These are phyloP conservation scores for Catharus minimus DNA, from an alignment of 2,113 vertebrate genomes.

Conservation along the genomic window DNA sequence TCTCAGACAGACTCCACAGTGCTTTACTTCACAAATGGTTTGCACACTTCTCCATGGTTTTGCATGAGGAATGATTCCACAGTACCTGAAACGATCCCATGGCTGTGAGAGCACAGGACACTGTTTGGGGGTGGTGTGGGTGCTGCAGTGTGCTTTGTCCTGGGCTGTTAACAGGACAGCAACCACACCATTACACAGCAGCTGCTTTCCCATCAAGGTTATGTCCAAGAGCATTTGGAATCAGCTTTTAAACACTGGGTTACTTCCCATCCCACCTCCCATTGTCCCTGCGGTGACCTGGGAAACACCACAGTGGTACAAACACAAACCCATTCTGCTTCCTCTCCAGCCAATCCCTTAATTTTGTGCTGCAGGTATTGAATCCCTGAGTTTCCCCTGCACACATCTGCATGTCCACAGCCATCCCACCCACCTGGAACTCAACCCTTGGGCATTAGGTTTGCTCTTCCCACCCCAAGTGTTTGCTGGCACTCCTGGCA, in stretches of 20 bases:
- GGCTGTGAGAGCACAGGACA: not conserved
- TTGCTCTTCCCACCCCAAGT: not conserved
- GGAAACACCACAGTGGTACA: not conserved
- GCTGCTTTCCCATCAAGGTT: not conserved
- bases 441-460: not conserved
- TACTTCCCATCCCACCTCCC: not conserved
- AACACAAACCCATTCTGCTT: not conserved
- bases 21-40: not conserved
- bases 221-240: not conserved
- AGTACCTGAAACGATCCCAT: rapidly evolving
- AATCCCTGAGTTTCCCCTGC: rapidly evolving
- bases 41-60: not conserved
- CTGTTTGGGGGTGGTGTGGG: rapidly evolving
- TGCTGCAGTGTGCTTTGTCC: not conserved
- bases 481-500: not conserved
- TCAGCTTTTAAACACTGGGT: not conserved
- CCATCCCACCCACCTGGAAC: not conserved
- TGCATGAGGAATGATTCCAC: not conserved
- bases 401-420: not conserved
- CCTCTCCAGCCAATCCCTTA: not conserved
- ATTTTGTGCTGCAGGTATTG: not conserved
- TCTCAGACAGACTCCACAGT: not conserved
- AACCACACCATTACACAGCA: not conserved
- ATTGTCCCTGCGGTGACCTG: not conserved
- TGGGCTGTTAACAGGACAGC: not conserved